Base-by-base conservation (phyloP, 2,797 vertebrate species). In the Selene dorsalis region DNA sequence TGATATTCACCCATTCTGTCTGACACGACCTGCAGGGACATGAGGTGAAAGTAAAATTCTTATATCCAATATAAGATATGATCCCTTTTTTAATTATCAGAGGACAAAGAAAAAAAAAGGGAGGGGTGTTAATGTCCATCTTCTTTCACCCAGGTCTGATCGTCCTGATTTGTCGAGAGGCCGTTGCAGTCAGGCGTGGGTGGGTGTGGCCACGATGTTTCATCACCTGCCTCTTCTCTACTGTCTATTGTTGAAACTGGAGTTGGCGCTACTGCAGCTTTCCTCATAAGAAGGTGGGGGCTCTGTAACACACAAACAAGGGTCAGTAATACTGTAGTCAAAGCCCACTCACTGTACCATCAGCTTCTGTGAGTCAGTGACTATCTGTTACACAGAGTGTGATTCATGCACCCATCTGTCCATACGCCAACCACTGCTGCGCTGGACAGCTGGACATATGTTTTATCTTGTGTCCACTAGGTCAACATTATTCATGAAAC, bases 211-310 rank as follows among this genome's bases (percentile, higher is more conserved):
- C 63, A 43, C 16, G 65, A 47, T 52, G 57, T 55, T 76, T 77
- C 50, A 32, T 76, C 24, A 4, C 22, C 76, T 28, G 53, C 16
- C 73, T 22, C 69, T 39, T 62, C 32, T 84, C 79, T 94, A 94
- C 69, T 90, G 90, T 88, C 85, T 78, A 50, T 95, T 93, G 92
- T 88, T 94, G 89, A 96, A 91, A 87, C 94, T 95, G 47, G 95
- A 93, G 90, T 95, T 93, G 74, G 90, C 88, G 41, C 94, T 93
- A 80, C 96, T 95, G 93, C 98, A 99, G 95, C 97, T 99, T 93
- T 99, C 97, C 88, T 99, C 98, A 0, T 99, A 99, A n/a, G 95
- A 96, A 0, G 98, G 98, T 3, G 98, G 98, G 0, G 98, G 97
- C 80, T 99, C 98, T 99, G 94, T 0, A 90, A 91, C 57, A 80